A percentile compares a stretch with the other conserved stretches of the same genome.
These are phyloP conservation scores for Chaetops frenatus DNA, from an alignment of 2,113 vertebrate species.

Conservation along the genomic window DNA sequence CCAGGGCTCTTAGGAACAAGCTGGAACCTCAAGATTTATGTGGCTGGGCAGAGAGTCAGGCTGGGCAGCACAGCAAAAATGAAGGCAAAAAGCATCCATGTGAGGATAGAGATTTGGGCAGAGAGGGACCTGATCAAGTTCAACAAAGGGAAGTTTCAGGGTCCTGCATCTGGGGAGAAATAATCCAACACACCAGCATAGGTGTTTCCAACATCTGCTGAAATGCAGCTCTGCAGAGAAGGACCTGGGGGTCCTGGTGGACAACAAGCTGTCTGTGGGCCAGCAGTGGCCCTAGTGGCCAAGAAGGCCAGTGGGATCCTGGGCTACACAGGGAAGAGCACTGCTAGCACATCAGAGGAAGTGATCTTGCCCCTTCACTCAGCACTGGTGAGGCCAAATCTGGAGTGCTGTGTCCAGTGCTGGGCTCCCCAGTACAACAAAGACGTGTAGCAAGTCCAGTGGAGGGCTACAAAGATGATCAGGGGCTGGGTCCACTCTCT, in stretches of 20 bases:
- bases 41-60: background rate
- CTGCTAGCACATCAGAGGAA: accelerated
- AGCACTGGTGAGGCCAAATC: background rate
- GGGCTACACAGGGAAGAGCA: background rate
- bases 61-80: background rate
- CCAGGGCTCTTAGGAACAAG: background rate
- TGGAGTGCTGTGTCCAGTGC: background rate
- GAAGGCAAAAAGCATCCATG: background rate
- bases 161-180: background rate
- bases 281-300: no score
- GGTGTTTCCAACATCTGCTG: background rate
- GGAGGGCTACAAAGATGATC: background rate
- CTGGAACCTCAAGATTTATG: background rate
- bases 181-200: background rate
- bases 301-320: background rate
- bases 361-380: background rate
- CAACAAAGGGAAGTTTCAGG: background rate
- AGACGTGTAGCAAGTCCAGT: background rate
- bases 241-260: background rate
- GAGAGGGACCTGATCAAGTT: background rate
- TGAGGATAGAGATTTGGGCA: background rate
- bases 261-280: background rate
- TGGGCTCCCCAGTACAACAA: background rate
- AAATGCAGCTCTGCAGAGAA: background rate
- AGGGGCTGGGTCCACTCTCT: background rate